Base-by-base conservation (phyloP, 2,113 vertebrate species). In the Nothocercus julius region DNA sequence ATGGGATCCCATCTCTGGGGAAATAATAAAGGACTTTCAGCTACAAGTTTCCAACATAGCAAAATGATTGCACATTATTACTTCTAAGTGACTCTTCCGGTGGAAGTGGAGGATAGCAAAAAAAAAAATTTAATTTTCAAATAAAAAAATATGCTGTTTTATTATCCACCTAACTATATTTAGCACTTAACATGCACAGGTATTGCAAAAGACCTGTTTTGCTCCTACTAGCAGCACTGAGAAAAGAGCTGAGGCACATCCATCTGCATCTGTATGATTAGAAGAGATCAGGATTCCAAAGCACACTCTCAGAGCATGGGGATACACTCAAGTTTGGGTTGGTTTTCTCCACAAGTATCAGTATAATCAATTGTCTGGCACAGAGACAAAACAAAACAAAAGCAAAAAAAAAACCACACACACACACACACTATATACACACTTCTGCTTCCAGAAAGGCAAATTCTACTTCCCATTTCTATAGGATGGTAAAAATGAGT, bases 101-200 rank as follows among this genome's bases (percentile, higher is more conserved):
- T 54, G 27, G 27, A 54, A 54, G 53, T 8, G 28, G 14, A 54
- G 53, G 53, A 54, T 54, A 54, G 27, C 14, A 16, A 54, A 30
- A 15, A 54, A 54, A 54, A 30, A 16, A 54, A 30, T 9, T 16
- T 28, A 54, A 28, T 30, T 54, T 54, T 54, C 27, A 54, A 15
- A 54, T 54, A 54, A 30, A 54, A 51, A 53, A 54, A 28, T 16
- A 54, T 54, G 14, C 53, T 54, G 16, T 54, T 54, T 30, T 28
- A 15, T 54, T 28, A 54, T 28, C 14, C 53, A 54, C 27, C 53
- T 9, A 40, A 27, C 30, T 45, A 34, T 7, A 49, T 5, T 22
- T 0, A 54, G 45, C 47, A 74, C 5, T 75, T 78, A 20, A 69
- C n/a, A n/a, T 21, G 6, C 3, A 1, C 4, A 40, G 9, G 11